Percentiles rank a stretch among this genome's conserved stretches.
Conservation (phyloP, 2,797 vertebrate species). For the Stomatorhinus walkeri region DNA sequence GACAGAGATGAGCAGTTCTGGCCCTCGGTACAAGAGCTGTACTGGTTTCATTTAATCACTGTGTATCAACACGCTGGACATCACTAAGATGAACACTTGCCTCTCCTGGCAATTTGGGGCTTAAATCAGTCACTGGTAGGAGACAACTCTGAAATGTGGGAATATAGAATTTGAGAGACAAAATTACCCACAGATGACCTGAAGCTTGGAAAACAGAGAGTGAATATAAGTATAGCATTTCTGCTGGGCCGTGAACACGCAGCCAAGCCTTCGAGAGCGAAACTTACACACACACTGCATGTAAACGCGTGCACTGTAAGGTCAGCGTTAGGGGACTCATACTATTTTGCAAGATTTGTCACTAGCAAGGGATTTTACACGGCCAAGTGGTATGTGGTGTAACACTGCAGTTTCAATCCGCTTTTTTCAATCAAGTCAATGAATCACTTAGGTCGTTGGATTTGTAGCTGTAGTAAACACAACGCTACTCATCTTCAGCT, state of each 20-base stretch:
- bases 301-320: not conserved
- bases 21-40: not conserved
- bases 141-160: not conserved
- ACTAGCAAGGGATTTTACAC: not conserved
- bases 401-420: not conserved
- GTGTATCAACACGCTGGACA: not conserved
- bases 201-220: not conserved
- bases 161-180: not conserved
- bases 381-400: not conserved
- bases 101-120: not conserved
- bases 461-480: not conserved
- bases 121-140: not conserved
- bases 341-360: not conserved
- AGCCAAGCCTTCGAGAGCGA: not conserved
- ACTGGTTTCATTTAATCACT: not conserved
- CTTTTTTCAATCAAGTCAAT: not conserved
- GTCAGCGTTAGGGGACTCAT: not conserved
- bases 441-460: not conserved
- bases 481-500: not conserved
- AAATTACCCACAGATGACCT: not conserved
- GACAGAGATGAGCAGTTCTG: not conserved
- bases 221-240: not conserved
- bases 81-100: not conserved
- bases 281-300: not conserved
- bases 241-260: not conserved